Evolutionary conservation across 2,888 invertebrate genomes (phyloP).

Genomic region (Hesperia comma): DNA sequence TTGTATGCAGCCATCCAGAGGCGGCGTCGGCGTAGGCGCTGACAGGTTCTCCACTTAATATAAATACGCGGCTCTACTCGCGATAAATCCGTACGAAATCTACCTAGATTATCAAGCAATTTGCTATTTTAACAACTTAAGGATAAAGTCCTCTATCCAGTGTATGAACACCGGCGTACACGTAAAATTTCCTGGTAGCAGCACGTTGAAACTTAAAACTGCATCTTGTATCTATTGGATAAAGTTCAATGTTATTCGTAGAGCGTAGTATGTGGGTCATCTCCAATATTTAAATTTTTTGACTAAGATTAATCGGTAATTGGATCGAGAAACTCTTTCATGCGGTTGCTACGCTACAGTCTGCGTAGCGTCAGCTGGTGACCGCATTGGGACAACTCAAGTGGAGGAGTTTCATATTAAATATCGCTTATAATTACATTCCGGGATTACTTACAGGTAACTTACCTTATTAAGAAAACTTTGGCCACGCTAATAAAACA

Average conservation of each 20-base stretch:
- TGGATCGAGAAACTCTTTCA: slow-evolving; percentile 51
- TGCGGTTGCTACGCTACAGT: slow-evolving; percentile 41
- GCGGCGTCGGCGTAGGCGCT: slow-evolving; percentile 77
- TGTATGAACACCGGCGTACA: slow-evolving; percentile 36
- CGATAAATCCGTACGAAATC: slow-evolving; percentile 73
- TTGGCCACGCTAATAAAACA: background rate
- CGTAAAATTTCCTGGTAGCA: slow-evolving; percentile 50
- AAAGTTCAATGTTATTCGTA: slow-evolving; percentile 54
- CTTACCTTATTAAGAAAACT: background rate
- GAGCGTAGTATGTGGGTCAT: slow-evolving; percentile 53
- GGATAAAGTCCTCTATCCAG: slow-evolving; percentile 69
- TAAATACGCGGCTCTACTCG: slow-evolving; percentile 77
- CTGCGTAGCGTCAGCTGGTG: slow-evolving; percentile 44
- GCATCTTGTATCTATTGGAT: slow-evolving; percentile 47
- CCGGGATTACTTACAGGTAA: background rate
- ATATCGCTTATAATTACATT: slow-evolving; percentile 38
- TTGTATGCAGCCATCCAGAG: slow-evolving; percentile 76
- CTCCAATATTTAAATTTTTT: slow-evolving; percentile 53
- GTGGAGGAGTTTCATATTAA: slow-evolving; percentile 45
- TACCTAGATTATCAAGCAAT: slow-evolving; percentile 59
- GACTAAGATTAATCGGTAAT: slow-evolving; percentile 51
- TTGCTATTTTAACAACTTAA: slow-evolving; percentile 66
- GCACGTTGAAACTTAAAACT: slow-evolving; percentile 45
- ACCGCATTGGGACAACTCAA: slow-evolving; percentile 34
- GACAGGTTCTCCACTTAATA: slow-evolving; percentile 82